Conservation (phyloP, 2,888 invertebrate species). For the Pheosia gnoma region DNA sequence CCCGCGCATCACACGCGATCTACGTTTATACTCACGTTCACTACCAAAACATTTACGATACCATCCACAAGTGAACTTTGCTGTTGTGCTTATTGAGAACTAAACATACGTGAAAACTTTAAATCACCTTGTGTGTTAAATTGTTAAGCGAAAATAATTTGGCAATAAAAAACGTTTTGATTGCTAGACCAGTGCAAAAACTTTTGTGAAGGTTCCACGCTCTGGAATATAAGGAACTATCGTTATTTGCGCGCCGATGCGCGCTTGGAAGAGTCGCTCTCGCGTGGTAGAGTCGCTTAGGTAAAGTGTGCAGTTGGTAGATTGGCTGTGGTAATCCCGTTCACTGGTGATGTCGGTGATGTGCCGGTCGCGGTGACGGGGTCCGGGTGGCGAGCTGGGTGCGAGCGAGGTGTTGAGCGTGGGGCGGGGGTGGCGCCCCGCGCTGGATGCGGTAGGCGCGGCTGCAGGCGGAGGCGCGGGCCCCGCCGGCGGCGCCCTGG, state of each 20-base stretch:
- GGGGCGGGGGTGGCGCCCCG: constrained; percentile 63
- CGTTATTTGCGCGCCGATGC: constrained; percentile 31
- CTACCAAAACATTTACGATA: constrained; percentile 25
- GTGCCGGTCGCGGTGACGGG: constrained; percentile 38
- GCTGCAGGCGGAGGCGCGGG: constrained; percentile 65
- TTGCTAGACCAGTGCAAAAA: constrained; percentile 3
- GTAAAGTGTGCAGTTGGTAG: constrained; percentile 15
- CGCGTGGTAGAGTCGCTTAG: constrained; percentile 6
- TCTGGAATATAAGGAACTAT: constrained; percentile 6
- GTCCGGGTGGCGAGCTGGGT: constrained; percentile 58
- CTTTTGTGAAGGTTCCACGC: constrained; percentile 1
- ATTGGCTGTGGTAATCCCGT: constrained; percentile 13
- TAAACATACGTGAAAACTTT: constrained; percentile 7
- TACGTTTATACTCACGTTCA: constrained; percentile 14
- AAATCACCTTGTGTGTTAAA: not conserved
- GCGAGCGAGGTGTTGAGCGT: constrained; percentile 62
- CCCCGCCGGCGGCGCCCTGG: constrained; percentile 80
- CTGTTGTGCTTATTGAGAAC: constrained; percentile 5
- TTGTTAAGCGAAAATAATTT: not conserved
- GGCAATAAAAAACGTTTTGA: not conserved
- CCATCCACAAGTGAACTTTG: constrained; percentile 1
- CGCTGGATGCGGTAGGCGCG: constrained; percentile 71
- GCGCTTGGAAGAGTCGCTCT: constrained; percentile 36
- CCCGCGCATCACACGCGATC: constrained; percentile 31
- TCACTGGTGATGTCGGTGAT: constrained; percentile 41